These are phyloP conservation scores for Ceuthmochares aereus DNA, from an alignment of 2,113 vertebrate genomes.

Conservation along the genomic window DNA sequence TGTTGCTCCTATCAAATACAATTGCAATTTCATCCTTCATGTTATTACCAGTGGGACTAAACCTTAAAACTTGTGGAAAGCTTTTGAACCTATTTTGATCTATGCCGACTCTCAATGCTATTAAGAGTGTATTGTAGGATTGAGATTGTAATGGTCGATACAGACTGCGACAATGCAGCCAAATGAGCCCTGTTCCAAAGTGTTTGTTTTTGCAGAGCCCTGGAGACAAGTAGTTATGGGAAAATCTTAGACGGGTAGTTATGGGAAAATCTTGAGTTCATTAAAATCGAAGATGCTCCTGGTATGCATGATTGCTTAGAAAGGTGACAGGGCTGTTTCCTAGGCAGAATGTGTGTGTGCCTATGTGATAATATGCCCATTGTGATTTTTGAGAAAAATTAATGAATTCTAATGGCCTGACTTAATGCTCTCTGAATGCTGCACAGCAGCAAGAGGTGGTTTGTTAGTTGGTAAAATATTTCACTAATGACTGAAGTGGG, in stretches of 20 bases:
- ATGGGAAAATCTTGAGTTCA: constrained; percentile 13
- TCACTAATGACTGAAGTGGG: background rate
- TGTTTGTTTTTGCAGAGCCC: constrained; percentile 12
- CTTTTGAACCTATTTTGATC: constrained; percentile 20
- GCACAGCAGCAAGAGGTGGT: background rate
- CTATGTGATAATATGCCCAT: background rate
- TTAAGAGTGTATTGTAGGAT: background rate
- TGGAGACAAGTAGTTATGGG: background rate
- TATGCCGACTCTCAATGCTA: background rate
- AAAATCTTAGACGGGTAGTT: background rate
- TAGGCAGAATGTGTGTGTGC: background rate
- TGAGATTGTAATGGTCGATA: background rate
- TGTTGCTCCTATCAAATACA: background rate
- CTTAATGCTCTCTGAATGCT: background rate
- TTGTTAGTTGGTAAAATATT: constrained; percentile 33
- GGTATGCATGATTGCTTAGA: background rate
- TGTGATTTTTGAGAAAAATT: constrained; percentile 32
- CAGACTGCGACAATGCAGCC: background rate
- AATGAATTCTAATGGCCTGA: constrained; percentile 38
- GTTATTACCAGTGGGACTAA: background rate
- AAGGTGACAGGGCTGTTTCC: background rate
- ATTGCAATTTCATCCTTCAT: background rate
- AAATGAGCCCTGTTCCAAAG: background rate
- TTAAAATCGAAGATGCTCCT: constrained; percentile 42
- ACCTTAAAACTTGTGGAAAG: background rate